Conservation (phyloP, 1,140 invertebrate genomes). For the Papilio dardanus region DNA sequence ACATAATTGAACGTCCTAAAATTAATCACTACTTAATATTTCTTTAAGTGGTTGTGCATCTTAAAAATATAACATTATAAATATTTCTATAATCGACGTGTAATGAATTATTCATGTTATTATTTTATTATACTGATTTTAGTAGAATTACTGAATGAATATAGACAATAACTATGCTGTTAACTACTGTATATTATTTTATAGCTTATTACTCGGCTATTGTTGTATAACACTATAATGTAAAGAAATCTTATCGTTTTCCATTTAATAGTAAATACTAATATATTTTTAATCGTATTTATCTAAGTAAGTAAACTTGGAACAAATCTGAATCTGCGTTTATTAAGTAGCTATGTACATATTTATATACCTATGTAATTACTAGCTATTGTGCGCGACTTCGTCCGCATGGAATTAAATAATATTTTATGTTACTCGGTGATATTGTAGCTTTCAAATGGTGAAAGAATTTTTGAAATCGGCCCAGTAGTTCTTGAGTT, state of each 20-base stretch:
- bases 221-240: not conserved
- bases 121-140: not conserved
- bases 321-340: not conserved
- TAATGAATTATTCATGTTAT: constrained; percentile 1
- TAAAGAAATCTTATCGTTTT: not conserved
- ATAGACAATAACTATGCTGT: not conserved
- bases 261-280: not conserved
- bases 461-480: too few relatives aligned
- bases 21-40: too few relatives aligned
- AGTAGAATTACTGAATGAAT: not conserved
- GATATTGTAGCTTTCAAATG: too few relatives aligned
- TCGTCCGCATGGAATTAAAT: too few relatives aligned
- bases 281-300: not conserved
- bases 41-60: too few relatives aligned
- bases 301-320: not conserved
- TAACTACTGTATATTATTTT: constrained; percentile 2
- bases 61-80: too few relatives aligned
- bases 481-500: too few relatives aligned
- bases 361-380: too few relatives aligned
- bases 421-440: too few relatives aligned
- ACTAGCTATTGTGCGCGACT: too few relatives aligned
- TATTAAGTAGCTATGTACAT: too few relatives aligned
- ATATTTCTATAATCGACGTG: not conserved
- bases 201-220: not conserved
- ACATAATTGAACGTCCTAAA: too few relatives aligned